Percentiles rank a stretch among this genome's conserved stretches.
These are phyloP conservation scores for Microcaecilia unicolor DNA, from an alignment of 2,797 vertebrate genomes.

Conservation along the genomic window DNA sequence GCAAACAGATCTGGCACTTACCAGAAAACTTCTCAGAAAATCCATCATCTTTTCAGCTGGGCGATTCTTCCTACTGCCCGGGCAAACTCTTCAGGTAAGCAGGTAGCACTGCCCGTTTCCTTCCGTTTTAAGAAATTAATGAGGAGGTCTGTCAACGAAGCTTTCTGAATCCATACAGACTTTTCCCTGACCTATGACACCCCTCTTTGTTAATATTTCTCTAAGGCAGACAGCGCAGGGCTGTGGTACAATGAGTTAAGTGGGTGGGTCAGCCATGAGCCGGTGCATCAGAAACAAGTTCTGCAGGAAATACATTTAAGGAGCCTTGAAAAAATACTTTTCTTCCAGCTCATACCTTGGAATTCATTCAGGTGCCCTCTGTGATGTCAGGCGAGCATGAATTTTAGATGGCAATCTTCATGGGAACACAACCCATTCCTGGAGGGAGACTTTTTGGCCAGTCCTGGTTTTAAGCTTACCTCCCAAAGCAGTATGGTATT, in stretches of 20 bases:
- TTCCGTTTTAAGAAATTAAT: too few relatives aligned
- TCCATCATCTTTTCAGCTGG: conserved; percentile 21
- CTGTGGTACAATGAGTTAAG: conserved; percentile 3
- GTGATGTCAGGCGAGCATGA: neutral
- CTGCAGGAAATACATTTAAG: conserved; percentile 21
- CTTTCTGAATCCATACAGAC: conserved; percentile 22
- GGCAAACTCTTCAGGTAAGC: neutral
- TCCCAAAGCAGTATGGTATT: too few relatives aligned
- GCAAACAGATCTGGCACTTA: conserved; percentile 23
- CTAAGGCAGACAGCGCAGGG: conserved; percentile 2
- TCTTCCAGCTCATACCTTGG: neutral
- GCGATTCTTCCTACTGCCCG: neutral
- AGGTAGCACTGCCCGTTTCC: too few relatives aligned
- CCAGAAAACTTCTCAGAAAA: conserved; percentile 37
- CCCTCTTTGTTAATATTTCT: conserved; percentile 18
- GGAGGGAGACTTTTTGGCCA: too few relatives aligned
- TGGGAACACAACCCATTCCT: too few relatives aligned
- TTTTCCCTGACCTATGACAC: conserved; percentile 11
- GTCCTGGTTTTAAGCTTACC: too few relatives aligned
- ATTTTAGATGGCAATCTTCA: too few relatives aligned
- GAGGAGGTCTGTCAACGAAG: conserved; percentile 12
- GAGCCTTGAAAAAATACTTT: neutral
- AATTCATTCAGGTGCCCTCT: neutral
- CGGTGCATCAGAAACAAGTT: conserved; percentile 18
- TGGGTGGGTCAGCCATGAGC: conserved; percentile 21